A percentile compares a stretch with the other conserved stretches of the same genome.
These are phyloP conservation scores for Eucera pruinosa DNA, from an alignment of 2,888 invertebrate species.

Conservation along the genomic window DNA sequence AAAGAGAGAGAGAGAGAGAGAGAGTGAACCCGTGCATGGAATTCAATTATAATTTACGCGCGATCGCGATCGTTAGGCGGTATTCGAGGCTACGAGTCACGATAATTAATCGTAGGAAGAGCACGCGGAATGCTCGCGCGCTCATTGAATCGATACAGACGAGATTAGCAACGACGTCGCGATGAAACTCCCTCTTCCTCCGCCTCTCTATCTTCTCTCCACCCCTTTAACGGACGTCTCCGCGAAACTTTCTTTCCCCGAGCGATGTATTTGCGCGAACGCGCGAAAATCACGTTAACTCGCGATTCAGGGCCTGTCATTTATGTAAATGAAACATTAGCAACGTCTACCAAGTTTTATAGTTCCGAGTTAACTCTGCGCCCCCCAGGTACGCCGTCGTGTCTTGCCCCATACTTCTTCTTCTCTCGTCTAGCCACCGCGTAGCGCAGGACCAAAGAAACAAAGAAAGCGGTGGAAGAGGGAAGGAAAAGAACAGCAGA, in stretches of 20 bases:
- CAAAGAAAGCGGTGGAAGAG: neutral
- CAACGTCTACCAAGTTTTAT: constrained; percentile 74
- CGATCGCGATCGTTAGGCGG: constrained; percentile 28
- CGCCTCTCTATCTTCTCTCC: too few relatives aligned
- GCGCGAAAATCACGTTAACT: constrained; percentile 66
- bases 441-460: neutral
- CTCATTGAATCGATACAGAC: constrained; percentile 17
- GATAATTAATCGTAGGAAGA: constrained; percentile 30
- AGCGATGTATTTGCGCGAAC: constrained; percentile 51
- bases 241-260: constrained; percentile 37
- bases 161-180: constrained; percentile 10
- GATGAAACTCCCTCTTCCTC: neutral
- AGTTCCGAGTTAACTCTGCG: constrained; percentile 57
- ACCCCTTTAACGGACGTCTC: neutral
- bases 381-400: constrained; percentile 34
- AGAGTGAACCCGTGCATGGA: constrained; percentile 4
- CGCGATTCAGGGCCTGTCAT: constrained; percentile 62
- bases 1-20: too few relatives aligned
- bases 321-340: constrained; percentile 74
- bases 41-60: constrained; percentile 46
- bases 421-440: neutral
- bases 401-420: constrained; percentile 20
- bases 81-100: constrained; percentile 12
- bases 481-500: neutral
- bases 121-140: neutral